phyloP scores from a whole-genome alignment of 2,113 vertebrate genomes.

The Paramormyrops kingsleyae region DNA sequence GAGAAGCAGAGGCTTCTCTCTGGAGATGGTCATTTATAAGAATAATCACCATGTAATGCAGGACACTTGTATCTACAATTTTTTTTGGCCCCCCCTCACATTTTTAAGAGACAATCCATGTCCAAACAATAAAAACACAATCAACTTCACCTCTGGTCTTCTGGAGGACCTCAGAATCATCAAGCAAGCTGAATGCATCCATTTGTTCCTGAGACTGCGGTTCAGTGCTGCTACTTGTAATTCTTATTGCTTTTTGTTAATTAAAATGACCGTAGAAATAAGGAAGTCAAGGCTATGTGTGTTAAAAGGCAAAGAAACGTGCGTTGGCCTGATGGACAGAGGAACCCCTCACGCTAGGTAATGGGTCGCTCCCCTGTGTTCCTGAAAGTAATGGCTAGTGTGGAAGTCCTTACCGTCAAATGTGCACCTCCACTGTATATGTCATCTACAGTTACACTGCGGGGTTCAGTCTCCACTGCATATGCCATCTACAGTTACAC shows the following conservation, averaged over 20 bases:
- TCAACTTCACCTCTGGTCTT: not conserved
- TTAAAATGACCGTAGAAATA: too few relatives aligned
- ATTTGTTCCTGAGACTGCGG: not conserved
- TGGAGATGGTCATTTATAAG: not conserved
- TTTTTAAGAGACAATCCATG: not conserved
- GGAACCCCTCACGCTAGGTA: conserved; percentile 14
- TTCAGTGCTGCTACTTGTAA: not conserved
- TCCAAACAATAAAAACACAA: not conserved
- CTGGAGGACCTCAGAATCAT: not conserved
- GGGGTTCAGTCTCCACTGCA: conserved; percentile 43
- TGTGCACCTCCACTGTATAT: conserved; percentile 46
- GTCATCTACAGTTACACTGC: conserved; percentile 48
- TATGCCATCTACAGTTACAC: conserved; percentile 50
- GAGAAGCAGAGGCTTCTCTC: not conserved
- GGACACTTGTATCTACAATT: not conserved
- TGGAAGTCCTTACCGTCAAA: conserved; percentile 48
- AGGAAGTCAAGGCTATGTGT: too few relatives aligned
- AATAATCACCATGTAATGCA: not conserved
- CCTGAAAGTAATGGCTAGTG: conserved; percentile 51
- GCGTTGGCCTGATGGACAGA: not conserved
- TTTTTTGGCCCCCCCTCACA: not conserved
- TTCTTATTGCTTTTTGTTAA: not conserved
- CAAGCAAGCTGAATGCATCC: not conserved
- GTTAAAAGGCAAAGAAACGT: not conserved
- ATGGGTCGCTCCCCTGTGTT: conserved; percentile 44